Conservation (phyloP, 2,888 invertebrate species). For the Crematogaster levior region DNA sequence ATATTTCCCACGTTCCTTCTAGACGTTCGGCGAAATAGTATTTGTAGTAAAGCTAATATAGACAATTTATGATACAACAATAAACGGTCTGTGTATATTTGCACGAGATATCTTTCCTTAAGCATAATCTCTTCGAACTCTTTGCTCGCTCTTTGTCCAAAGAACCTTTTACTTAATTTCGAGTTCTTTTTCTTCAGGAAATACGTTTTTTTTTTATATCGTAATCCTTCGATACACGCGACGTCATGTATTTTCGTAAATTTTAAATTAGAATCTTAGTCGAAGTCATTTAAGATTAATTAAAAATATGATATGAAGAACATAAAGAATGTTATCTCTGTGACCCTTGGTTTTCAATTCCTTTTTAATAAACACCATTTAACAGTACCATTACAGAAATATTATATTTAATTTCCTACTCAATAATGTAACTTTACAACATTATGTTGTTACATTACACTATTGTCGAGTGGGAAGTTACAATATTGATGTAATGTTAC, state of each 20-base stretch:
- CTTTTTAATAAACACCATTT: no score
- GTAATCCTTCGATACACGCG: not conserved
- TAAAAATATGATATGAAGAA: not conserved
- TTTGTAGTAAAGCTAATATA: not conserved
- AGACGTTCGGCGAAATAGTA: not conserved
- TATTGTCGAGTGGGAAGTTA: no score
- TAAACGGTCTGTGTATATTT: not conserved
- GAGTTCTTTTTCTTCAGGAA: not conserved
- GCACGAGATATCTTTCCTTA: constrained; percentile 7
- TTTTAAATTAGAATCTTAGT: not conserved
- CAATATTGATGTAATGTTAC: no score
- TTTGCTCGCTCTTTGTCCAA: not conserved
- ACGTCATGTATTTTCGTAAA: not conserved
- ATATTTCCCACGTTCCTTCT: not conserved
- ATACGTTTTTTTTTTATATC: not conserved
- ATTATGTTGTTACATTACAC: no score
- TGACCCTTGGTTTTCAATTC: not conserved
- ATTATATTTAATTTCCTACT: no score
- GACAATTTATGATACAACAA: constrained; percentile 17
- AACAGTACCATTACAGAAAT: no score
- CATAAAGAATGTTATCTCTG: not conserved
- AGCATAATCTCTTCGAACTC: constrained; percentile 8
- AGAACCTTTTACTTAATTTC: not conserved
- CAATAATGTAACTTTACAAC: no score
- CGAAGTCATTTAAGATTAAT: not conserved